Evolutionary conservation across 2,113 vertebrate genomes (phyloP), one percentile per base, ranked within the genome.

Genomic region (Lycaon pictus): DNA sequence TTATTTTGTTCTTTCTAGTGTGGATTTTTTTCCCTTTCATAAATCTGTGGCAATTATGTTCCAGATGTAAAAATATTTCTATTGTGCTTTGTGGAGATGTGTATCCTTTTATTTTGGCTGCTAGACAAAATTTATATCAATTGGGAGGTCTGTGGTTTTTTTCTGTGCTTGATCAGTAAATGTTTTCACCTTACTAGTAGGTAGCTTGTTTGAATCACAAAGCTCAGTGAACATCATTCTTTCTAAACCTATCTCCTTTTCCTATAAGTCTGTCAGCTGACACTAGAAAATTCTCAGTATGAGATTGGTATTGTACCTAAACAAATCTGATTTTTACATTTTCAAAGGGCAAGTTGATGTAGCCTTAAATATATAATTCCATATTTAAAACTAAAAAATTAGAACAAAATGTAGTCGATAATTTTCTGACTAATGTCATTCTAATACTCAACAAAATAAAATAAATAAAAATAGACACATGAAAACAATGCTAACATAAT

Each of bases 1-100:
- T 56, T 58, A 62, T 60, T 77, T 95, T 83, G 11, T 88, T 94
- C 43, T 62, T 5, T 32, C 1, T 22, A 35, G 9, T 56, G 12
- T 91, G 23, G 4, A 35, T 19, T 55, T 48, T 53, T 48, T 27
- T 19, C 2, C 53, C 3, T 11, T 43, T 35, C 11, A 63, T 32
- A 79, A 43, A 63, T 83, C 23, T 88, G 17, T 51, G 35, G 53
- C 22, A 71, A 20, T 71, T 25, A 9, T 91, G 5, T 88, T 92
- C 69, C 77, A 84, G 56, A 71, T 83, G 15, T 62, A 25, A 90
- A 83, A 77, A 77, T 58, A 51, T 27, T 76, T 82, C 9, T 89
- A 17, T 81, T 93, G 19, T 80, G 81, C 48, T 95, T 79, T 93
- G 56, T 90, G 56, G 84, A 97, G 37, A 74, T 88, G 4, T 10